Conservation (phyloP, 2,888 invertebrate genomes). For the Suillia variegata region DNA sequence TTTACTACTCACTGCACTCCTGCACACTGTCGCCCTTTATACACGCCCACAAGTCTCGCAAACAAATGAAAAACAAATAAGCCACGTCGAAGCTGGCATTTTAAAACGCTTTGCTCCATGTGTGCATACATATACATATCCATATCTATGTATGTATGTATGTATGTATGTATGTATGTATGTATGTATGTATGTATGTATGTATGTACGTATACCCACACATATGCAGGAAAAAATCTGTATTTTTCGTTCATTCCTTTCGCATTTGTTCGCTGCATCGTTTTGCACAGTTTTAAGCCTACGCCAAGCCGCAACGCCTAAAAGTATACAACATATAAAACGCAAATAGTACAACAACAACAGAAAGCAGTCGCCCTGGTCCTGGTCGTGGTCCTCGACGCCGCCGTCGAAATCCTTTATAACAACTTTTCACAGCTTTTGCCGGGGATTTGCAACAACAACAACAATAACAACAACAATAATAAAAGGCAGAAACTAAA, state of each 20-base stretch:
- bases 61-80: too few species aligned
- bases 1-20: too few species aligned
- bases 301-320: background rate
- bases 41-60: too few species aligned
- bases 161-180: background rate
- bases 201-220: conserved; percentile 26
- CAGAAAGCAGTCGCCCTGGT: background rate
- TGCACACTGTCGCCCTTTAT: too few species aligned
- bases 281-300: background rate
- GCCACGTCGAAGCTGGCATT: too few species aligned
- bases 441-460: background rate
- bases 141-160: background rate
- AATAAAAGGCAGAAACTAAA: background rate
- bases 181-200: conserved; percentile 9
- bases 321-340: background rate
- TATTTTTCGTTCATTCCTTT: background rate
- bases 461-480: background rate
- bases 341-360: background rate
- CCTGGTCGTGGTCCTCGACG: too few species aligned
- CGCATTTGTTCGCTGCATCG: background rate
- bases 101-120: too few species aligned
- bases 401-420: background rate
- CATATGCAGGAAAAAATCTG: background rate
- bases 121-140: conserved; percentile 21
- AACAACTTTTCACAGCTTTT: conserved; percentile 1